Evolutionary conservation across 2,113 vertebrate species (phyloP).

Genomic region (Tenebrosternarchus preto): DNA sequence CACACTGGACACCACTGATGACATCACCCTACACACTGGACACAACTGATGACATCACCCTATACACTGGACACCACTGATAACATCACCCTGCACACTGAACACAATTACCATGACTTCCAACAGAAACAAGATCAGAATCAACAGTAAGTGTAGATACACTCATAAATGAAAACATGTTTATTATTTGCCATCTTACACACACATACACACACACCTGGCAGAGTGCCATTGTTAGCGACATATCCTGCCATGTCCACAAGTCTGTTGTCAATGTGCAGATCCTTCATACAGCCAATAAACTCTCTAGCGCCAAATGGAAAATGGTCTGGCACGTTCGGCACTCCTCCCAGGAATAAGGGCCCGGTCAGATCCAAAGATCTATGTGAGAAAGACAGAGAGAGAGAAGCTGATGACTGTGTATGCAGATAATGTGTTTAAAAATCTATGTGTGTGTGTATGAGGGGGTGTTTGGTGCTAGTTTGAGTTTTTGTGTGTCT

Average conservation of each 20-base stretch:
- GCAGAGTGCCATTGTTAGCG: constrained; percentile 90
- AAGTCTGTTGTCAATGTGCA: constrained; percentile 89
- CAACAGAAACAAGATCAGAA: too few species aligned
- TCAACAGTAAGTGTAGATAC: too few species aligned
- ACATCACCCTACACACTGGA: too few species aligned
- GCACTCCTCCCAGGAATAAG: constrained; percentile 93
- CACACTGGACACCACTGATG: too few species aligned
- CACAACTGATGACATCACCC: not conserved
- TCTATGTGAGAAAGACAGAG: constrained; percentile 66
- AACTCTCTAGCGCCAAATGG: constrained; percentile 90
- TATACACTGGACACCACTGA: too few species aligned
- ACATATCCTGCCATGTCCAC: constrained; percentile 93
- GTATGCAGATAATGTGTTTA: not conserved
- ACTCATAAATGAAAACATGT: too few species aligned
- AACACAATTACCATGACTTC: not conserved
- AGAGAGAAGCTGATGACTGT: not conserved
- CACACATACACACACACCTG: constrained; percentile 81
- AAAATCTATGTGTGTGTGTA: not conserved
- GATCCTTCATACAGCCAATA: constrained; percentile 93
- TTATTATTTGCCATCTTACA: not conserved
- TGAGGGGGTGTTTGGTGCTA: too few species aligned
- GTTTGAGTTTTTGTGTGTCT: too few species aligned
- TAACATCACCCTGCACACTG: too few species aligned
- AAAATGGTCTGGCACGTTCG: constrained; percentile 95
- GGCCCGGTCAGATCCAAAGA: constrained; percentile 97